Evolutionary conservation across 2,888 invertebrate genomes (phyloP).

Genomic region (Nemotelus pantherinus): DNA sequence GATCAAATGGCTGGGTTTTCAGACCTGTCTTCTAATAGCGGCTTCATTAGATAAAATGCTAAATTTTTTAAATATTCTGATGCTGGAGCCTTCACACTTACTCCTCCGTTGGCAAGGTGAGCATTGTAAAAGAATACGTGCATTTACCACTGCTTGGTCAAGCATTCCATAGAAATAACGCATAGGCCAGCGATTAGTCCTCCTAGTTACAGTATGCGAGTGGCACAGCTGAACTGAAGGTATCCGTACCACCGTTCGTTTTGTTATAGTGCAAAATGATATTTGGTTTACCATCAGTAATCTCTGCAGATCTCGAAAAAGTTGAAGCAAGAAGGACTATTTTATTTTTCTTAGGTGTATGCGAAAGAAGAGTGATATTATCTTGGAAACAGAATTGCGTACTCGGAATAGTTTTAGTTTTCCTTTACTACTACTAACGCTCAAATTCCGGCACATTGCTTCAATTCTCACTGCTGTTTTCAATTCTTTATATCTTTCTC

Average conservation of each 20-base stretch:
- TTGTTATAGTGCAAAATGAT: background rate
- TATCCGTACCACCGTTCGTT: background rate
- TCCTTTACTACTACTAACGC: too few relatives aligned
- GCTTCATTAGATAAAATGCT: slow-evolving; percentile 11
- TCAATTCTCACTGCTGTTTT: too few relatives aligned
- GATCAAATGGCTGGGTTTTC: background rate
- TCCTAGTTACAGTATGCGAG: slow-evolving; percentile 3
- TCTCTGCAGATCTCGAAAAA: background rate
- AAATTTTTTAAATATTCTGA: slow-evolving; percentile 4
- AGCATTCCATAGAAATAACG: background rate
- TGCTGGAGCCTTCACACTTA: background rate
- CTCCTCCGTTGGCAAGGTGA: background rate
- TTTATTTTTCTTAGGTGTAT: too few relatives aligned
- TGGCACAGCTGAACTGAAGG: background rate
- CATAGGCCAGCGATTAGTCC: background rate
- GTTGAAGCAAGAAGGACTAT: too few relatives aligned
- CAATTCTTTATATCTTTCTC: too few relatives aligned
- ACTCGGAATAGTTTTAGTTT: too few relatives aligned
- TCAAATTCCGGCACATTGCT: too few relatives aligned
- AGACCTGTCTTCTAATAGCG: background rate
- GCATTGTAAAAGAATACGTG: slow-evolving; percentile 9
- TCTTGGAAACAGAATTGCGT: too few relatives aligned
- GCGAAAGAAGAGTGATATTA: too few relatives aligned
- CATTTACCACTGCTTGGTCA: background rate
- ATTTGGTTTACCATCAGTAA: slow-evolving; percentile 19